Evolutionary conservation across 2,797 vertebrate genomes (phyloP).

Genomic region (Eulemur coronatus): DNA sequence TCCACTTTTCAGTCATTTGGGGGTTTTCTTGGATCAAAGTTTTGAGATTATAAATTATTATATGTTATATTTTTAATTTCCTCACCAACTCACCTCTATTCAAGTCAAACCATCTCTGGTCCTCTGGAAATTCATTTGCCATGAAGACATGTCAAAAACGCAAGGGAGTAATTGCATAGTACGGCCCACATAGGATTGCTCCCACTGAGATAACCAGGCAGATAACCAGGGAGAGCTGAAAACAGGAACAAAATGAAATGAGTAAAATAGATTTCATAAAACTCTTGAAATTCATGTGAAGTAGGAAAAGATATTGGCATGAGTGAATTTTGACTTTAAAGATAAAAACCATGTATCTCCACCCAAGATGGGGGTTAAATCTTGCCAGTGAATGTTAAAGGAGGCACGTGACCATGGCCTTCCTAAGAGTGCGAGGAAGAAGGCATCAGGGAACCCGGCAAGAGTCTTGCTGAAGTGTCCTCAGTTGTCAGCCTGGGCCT

Average conservation of each 20-base stretch:
- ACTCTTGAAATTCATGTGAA: not conserved
- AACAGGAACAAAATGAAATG: not conserved
- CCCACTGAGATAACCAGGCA: not conserved
- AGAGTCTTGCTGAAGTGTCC: not conserved
- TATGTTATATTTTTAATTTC: not conserved
- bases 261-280: not conserved
- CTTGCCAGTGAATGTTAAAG: not conserved
- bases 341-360: slow-evolving; percentile 48
- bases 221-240: not conserved
- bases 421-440: not conserved
- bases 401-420: not conserved
- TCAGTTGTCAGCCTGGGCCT: not conserved
- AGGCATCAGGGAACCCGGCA: not conserved
- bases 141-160: not conserved
- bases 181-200: not conserved
- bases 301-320: not conserved
- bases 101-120: not conserved
- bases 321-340: slow-evolving; percentile 45
- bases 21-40: not conserved
- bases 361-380: not conserved
- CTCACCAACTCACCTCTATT: not conserved
- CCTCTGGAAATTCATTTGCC: not conserved
- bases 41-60: not conserved
- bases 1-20: not conserved
- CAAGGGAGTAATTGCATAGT: not conserved